Percentiles rank a stretch among this genome's conserved stretches.
These are phyloP conservation scores for Mesembrinibis cayennensis DNA, from an alignment of 2,113 vertebrate genomes.

Conservation along the genomic window DNA sequence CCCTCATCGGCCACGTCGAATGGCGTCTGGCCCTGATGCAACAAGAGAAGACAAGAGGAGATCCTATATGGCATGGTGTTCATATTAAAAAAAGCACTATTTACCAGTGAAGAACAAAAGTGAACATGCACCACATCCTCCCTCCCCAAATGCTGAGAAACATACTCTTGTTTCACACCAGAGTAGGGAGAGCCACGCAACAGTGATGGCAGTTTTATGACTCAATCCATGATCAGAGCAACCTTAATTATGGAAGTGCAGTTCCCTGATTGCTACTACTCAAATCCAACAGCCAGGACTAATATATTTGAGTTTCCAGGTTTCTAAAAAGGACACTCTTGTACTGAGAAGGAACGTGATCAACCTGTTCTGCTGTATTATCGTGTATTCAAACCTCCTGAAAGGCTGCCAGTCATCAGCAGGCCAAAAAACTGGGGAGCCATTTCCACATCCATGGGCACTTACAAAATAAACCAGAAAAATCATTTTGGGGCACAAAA, in stretches of 20 bases:
- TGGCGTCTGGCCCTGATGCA: constrained; percentile 74
- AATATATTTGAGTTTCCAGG: not conserved
- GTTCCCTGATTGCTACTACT: not conserved
- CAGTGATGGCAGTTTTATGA: not conserved
- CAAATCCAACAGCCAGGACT: not conserved
- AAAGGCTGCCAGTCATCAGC: not conserved
- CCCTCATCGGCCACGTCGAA: constrained; percentile 82
- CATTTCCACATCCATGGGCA: not conserved
- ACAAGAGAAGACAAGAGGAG: not conserved
- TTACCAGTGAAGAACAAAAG: not conserved
- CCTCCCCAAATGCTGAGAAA: not conserved
- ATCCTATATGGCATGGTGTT: not conserved
- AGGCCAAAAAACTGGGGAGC: not conserved
- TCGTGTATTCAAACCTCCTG: accelerated
- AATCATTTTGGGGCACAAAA: not conserved
- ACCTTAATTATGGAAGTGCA: not conserved
- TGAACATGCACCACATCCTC: not conserved
- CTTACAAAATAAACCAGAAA: not conserved
- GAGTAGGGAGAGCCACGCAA: not conserved
- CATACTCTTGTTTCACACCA: not conserved
- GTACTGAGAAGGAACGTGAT: not conserved
- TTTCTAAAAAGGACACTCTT: not conserved
- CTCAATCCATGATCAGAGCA: not conserved
- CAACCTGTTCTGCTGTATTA: not conserved
- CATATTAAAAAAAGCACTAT: not conserved